These are phyloP conservation scores for Halyomorpha halys DNA, from an alignment of 1,140 invertebrate genomes.

Conservation along the genomic window DNA sequence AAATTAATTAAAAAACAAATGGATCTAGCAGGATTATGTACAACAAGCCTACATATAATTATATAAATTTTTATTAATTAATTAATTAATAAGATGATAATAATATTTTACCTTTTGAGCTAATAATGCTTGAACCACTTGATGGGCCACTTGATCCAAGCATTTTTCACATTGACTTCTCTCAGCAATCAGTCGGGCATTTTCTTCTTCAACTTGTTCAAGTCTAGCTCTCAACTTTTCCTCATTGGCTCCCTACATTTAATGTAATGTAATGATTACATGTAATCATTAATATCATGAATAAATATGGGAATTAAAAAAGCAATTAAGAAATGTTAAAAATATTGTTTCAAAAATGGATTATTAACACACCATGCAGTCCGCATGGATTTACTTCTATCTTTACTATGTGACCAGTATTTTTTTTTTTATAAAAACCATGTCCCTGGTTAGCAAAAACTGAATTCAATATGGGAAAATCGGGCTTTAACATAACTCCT, in stretches of 20 bases:
- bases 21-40: too few relatives aligned
- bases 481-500: too few relatives aligned
- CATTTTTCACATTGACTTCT: constrained; percentile 60
- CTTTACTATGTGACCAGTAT: too few relatives aligned
- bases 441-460: too few relatives aligned
- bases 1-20: too few relatives aligned
- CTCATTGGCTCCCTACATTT: constrained; percentile 38
- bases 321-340: neutral
- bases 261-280: neutral
- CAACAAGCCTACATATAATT: too few relatives aligned
- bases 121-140: constrained; percentile 67
- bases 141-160: constrained; percentile 65
- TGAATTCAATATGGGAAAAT: too few relatives aligned
- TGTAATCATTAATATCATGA: neutral
- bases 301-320: neutral
- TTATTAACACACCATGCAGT: too few relatives aligned
- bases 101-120: constrained; percentile 58
- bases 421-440: too few relatives aligned
- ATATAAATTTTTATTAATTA: neutral
- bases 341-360: neutral
- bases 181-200: constrained; percentile 46
- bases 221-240: constrained; percentile 47
- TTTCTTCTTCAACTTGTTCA: constrained; percentile 51
- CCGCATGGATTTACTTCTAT: too few relatives aligned
- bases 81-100: neutral